phyloP scores from a whole-genome alignment of 2,888 invertebrate genomes.

The Pammene fasciana region DNA sequence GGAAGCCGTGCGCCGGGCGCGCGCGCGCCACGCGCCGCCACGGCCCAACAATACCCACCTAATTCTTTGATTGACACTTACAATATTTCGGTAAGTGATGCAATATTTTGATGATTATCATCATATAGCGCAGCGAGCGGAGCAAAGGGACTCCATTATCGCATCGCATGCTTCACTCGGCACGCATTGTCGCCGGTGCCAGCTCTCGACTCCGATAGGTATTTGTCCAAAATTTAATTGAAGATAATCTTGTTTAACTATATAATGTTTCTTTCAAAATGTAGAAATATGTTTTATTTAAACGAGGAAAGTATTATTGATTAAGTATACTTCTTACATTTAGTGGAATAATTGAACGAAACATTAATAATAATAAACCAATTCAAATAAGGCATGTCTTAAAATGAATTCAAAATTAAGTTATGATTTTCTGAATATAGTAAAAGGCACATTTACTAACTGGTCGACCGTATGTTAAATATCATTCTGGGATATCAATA shows the following conservation, averaged over 20 bases:
- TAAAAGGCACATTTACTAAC: background rate
- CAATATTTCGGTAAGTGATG: constrained; percentile 84
- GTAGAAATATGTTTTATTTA: too few species aligned
- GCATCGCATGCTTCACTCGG: constrained; percentile 63
- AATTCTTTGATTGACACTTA: constrained; percentile 84
- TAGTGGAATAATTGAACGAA: too few species aligned
- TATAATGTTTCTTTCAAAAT: background rate
- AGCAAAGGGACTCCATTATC: constrained; percentile 64
- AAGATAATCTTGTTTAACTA: constrained; percentile 10
- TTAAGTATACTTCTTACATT: too few species aligned
- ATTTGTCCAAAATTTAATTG: constrained; percentile 30
- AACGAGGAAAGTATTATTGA: too few species aligned
- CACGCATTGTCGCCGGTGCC: constrained; percentile 52
- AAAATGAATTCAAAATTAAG: too few species aligned
- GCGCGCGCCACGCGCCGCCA: constrained; percentile 64
- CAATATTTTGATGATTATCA: constrained; percentile 84
- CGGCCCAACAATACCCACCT: constrained; percentile 72
- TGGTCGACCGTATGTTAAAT: constrained; percentile 7
- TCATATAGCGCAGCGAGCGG: constrained; percentile 53
- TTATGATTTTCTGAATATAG: too few species aligned
- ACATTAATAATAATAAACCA: too few species aligned
- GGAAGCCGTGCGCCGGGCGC: constrained; percentile 58
- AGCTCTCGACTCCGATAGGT: constrained; percentile 19
- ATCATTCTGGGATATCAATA: constrained; percentile 30
- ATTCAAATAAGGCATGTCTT: too few species aligned